Evolutionary conservation across 1,140 invertebrate genomes (phyloP), one percentile per base, ranked within the genome.

Genomic region (Drosophila lini): DNA sequence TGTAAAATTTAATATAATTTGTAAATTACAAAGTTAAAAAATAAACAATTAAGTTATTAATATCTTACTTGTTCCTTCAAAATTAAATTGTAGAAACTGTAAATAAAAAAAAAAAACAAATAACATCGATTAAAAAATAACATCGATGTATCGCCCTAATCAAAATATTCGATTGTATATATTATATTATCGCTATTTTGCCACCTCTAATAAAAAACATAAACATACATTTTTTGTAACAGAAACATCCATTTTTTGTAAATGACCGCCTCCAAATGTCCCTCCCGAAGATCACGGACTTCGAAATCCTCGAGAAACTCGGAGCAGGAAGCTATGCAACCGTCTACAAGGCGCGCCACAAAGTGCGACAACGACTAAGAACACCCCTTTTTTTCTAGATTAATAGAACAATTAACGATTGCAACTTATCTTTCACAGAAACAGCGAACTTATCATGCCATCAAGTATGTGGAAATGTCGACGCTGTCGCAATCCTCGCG

Each of bases 321-420:
- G 97, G 97, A 5, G 94, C 94, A n/a, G 97, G 97, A n/a, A 97
- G 96, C 70, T 98, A 97, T 93, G 96, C 97, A 0, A 96, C 95
- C 1, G 97, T 98, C 0, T 98, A 97, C 86, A 97, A 97, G 93
- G 97, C 96, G 8, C 95, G 95, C 63, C 95, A 94, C 89, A 97
- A 97, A 94, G 97, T 97, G 93, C 71, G 78, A 3, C 40, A 15
- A 9, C 13, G 45, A 22, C 19, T n/a, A 3, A 50, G 42, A 19
- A 16, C 11, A 50, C 15, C 15, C 32, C 3, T 28, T 34, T 53
- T 19, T n/a, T 8, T 1, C 16, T 19, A 22, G 7, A 36, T 36
- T 19, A 5, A 50, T 9, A 5, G 19, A 16, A 31, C 50, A 16
- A 47, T 50, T 38, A 58, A 34, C 10, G 41, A 42, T 53, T 48